Evolutionary conservation across 2,113 vertebrate genomes (phyloP), one percentile per base, ranked within the genome.

Genomic region (Cyanoliseus patagonus): DNA sequence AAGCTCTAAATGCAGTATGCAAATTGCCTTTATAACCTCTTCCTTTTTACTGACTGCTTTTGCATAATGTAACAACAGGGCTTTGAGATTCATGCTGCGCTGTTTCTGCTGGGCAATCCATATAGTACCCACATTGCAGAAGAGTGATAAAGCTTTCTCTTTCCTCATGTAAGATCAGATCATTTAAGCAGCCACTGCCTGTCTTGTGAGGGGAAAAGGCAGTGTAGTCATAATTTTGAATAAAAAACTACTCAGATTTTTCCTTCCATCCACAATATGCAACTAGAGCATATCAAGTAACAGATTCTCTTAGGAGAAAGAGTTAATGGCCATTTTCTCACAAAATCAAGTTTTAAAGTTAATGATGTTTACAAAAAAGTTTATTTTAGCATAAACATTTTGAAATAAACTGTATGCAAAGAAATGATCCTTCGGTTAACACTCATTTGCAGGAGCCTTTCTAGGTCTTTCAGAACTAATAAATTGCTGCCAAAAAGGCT

Each of bases 1-100:
- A 94, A 90, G 67, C 42, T 86, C 76, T 81, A 86, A 92, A 78
- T 73, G 73, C 80, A 62, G 20, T 64, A 52, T 86, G 88, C 47
- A 86, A 81, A 88, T 88, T 86, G 62, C 46, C 39, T 94, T 62
- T 75, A 2, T 62, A 92, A 86, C 55, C 79, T 86, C 47, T 83
- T 77, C 51, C 39, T 82, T 93, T 81, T 81, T 52, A 35, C 35
- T 75, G 33, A 41, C 84, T 93, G 78, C 59, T 83, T 95, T 87
- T 93, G 88, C 83, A 95, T 84, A 93, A 95, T 78, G 52, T 23
- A 68, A 12, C 77, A 78, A 86, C 66, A 51, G 86, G 73, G 62
- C 68, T 93, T 33, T 76, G 90, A 44, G 90, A 39, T 51, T 67
- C 93, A 2, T 7, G 85, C 93, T 86, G 85, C 18, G 88, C 88